Percentiles rank a stretch among this genome's conserved stretches.
phyloP scores from a whole-genome alignment of 2,888 invertebrate genomes.

The Hirtodrosophila histrioides region DNA sequence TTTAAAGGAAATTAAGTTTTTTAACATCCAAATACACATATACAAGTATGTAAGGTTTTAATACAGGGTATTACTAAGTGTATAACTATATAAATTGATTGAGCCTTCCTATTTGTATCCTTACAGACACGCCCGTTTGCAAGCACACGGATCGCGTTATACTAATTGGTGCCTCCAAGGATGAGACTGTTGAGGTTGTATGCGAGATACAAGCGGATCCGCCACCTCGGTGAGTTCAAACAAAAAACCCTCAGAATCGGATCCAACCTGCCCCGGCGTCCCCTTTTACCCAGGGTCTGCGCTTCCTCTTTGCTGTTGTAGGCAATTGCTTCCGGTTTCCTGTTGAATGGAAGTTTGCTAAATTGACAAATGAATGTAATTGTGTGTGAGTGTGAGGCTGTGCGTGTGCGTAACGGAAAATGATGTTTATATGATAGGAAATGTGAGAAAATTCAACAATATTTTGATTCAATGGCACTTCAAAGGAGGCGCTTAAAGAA shows the following conservation, averaged over 20 bases:
- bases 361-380: constrained; percentile 76
- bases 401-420: constrained; percentile 55
- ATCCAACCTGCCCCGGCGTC: neutral
- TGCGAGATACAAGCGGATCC: constrained; percentile 97
- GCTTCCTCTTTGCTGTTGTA: constrained; percentile 48
- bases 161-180: constrained; percentile 94
- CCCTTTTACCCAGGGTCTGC: neutral
- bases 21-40: no score
- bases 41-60: no score
- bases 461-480: constrained; percentile 49
- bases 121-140: constrained; percentile 93
- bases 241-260: constrained; percentile 7
- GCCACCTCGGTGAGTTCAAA: constrained; percentile 86
- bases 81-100: constrained; percentile 5
- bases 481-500: constrained; percentile 26
- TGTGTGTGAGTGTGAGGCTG: constrained; percentile 27
- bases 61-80: neutral
- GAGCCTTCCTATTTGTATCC: constrained; percentile 25
- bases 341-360: constrained; percentile 74
- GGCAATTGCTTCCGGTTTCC: constrained; percentile 79
- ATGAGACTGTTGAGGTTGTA: constrained; percentile 93
- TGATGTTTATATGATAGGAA: constrained; percentile 67
- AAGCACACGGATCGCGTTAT: constrained; percentile 89
- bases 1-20: no score
- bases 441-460: constrained; percentile 73